Percentiles rank a stretch among this genome's conserved stretches.
phyloP scores from a whole-genome alignment of 2,113 vertebrate genomes.

The Nannospalax galili region DNA sequence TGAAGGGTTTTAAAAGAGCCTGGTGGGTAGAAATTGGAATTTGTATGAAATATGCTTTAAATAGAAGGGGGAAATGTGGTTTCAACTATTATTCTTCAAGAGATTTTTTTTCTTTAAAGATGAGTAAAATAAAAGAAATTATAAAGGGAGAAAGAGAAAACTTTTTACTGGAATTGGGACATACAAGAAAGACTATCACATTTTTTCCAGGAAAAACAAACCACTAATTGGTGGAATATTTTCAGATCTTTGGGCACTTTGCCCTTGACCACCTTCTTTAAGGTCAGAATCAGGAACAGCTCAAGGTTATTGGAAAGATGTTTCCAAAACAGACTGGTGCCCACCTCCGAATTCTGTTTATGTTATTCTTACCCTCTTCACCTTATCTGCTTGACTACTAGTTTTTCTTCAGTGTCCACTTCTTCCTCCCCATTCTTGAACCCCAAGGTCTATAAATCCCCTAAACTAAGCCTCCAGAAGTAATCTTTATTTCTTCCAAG shows the following conservation, averaged over 20 bases:
- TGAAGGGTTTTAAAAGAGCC: background rate
- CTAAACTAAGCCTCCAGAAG: background rate
- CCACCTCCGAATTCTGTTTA: slow-evolving; percentile 28
- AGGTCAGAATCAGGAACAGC: slow-evolving; percentile 66
- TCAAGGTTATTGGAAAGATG: slow-evolving; percentile 61
- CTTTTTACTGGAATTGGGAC: slow-evolving; percentile 74
- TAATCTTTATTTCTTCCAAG: slow-evolving; percentile 38
- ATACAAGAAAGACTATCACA: slow-evolving; percentile 72
- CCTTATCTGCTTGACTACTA: background rate
- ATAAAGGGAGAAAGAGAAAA: slow-evolving; percentile 52
- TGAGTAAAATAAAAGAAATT: slow-evolving; percentile 70
- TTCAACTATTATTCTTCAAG: slow-evolving; percentile 24
- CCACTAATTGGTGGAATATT: slow-evolving; percentile 78
- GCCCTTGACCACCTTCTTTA: slow-evolving; percentile 72
- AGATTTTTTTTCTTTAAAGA: slow-evolving; percentile 38
- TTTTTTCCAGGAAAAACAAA: slow-evolving; percentile 79
- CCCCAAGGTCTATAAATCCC: background rate
- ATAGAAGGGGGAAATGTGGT: background rate
- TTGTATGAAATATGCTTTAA: slow-evolving; percentile 18
- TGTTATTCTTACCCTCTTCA: background rate
- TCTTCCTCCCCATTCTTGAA: slow-evolving; percentile 9
- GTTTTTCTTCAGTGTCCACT: background rate
- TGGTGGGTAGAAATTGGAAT: background rate
- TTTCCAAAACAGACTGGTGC: slow-evolving; percentile 1
- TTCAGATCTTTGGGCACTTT: slow-evolving; percentile 76